phyloP scores from a whole-genome alignment of 2,797 vertebrate species.

The Acrossocheilus fasciatus region DNA sequence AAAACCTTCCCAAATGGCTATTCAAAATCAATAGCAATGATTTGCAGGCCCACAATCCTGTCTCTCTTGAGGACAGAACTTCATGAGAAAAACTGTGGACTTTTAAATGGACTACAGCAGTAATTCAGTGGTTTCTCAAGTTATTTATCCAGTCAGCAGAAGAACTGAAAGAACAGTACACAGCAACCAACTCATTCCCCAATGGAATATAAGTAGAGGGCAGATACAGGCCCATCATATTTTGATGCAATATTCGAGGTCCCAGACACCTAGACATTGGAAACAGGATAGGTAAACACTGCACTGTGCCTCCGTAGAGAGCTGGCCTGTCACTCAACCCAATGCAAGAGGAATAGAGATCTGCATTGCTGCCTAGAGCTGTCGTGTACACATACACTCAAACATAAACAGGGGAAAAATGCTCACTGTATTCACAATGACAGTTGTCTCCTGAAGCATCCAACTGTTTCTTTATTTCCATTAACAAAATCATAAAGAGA shows the following conservation, averaged over 20 bases:
- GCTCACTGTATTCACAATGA: background rate
- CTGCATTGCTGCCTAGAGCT: background rate
- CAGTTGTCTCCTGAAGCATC: background rate
- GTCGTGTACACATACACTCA: background rate
- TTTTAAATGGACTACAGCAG: background rate
- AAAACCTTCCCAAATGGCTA: background rate
- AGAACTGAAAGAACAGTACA: background rate
- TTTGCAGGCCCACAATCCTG: background rate
- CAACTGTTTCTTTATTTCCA: background rate
- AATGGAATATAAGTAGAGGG: background rate
- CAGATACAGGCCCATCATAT: slow-evolving; percentile 9
- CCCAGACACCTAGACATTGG: slow-evolving; percentile 58
- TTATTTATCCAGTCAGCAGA: background rate
- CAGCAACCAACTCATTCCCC: background rate
- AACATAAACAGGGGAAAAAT: background rate
- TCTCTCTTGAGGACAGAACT: background rate
- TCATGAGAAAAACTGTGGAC: background rate
- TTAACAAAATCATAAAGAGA: background rate
- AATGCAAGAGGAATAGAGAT: slow-evolving; percentile 5
- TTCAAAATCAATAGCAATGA: slow-evolving; percentile 19
- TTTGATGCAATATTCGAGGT: slow-evolving; percentile 59
- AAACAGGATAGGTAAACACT: slow-evolving; percentile 59
- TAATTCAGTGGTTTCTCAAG: background rate
- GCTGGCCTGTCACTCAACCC: slow-evolving; percentile 6
- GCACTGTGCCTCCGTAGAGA: background rate